Base-by-base conservation (phyloP, 2,797 vertebrate species). In the Silurus aristotelis region DNA sequence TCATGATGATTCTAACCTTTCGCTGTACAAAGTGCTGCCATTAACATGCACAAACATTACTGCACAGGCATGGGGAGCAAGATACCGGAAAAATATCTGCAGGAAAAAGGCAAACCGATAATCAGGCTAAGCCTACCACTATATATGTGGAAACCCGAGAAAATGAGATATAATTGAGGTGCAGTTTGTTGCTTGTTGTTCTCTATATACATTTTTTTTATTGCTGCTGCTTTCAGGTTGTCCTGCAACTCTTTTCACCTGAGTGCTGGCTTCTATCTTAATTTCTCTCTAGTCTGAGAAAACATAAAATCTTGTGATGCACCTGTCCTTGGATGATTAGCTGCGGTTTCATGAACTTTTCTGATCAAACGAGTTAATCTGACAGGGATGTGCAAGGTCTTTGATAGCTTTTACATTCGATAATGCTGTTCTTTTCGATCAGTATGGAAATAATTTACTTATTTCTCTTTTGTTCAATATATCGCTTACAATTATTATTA, bases 1-100 rank as follows among this genome's bases (percentile, higher is more conserved):
- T 86, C 89, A 90, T 92, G 90, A 93, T 90, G 91, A 92, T 87
- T 89, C 87, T 93, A 95, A 94, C 94, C 93, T 95, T 94, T 94
- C 87, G 73, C 0, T 90, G 89, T 90, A 87, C 85, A 86, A 86
- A 90, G 88, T 81, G 87, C 89, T 92, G 86, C 85, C 87, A 89
- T 93, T 90, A 92, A 25, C 86, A 88, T 6, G 43, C 87, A 86
- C 87, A 89, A 92, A 91, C 86, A 87, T 93, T 92, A 91, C 91
- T 91, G 90, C 92, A 90, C 78, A 64, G 72, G 67, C 12, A 27
- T 8, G 17, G 48, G 22, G 52, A 25, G 73, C 15, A 6, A 85
- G 48, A 38, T 20, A 71, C 9, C 13, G 43, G 73, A n/a, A 22
- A 46, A 72, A 70, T 55, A 56, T 76, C 48, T 43, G 61, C 66